Conservation (phyloP, 2,888 invertebrate species). For the Stenurella melanura region DNA sequence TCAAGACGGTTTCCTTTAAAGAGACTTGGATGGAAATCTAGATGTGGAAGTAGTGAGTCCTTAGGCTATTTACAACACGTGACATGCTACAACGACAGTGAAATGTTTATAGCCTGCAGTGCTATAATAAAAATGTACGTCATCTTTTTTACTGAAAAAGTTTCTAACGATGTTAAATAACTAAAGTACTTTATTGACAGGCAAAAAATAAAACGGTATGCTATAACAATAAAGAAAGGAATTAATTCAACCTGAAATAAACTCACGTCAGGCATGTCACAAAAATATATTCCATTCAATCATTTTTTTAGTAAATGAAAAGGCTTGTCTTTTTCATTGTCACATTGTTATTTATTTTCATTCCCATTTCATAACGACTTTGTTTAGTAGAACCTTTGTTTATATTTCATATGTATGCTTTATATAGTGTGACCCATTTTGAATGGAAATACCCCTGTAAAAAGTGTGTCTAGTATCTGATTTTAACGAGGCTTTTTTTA, state of each 20-base stretch:
- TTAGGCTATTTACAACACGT: neutral
- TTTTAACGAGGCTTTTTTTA: too few relatives aligned
- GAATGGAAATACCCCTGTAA: too few relatives aligned
- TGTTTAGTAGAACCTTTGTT: too few relatives aligned
- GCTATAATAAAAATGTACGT: neutral
- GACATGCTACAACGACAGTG: neutral
- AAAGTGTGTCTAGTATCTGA: too few relatives aligned
- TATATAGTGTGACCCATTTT: too few relatives aligned
- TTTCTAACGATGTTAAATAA: neutral
- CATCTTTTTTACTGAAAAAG: neutral
- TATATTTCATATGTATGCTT: too few relatives aligned
- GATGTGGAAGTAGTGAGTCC: too few relatives aligned
- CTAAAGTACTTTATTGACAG: neutral
- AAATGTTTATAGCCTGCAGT: neutral
- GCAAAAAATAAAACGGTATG: neutral
- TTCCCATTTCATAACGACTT: too few relatives aligned
- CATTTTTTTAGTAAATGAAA: neutral
- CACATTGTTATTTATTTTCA: neutral
- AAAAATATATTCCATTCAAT: neutral
- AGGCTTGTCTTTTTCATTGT: neutral
- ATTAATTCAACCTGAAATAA: neutral
- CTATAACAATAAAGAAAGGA: neutral
- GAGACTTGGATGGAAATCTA: too few relatives aligned
- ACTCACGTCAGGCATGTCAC: neutral
- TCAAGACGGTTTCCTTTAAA: too few relatives aligned